Evolutionary conservation across 1,140 invertebrate species (phyloP).

Genomic region (Bradysia coprophila): DNA sequence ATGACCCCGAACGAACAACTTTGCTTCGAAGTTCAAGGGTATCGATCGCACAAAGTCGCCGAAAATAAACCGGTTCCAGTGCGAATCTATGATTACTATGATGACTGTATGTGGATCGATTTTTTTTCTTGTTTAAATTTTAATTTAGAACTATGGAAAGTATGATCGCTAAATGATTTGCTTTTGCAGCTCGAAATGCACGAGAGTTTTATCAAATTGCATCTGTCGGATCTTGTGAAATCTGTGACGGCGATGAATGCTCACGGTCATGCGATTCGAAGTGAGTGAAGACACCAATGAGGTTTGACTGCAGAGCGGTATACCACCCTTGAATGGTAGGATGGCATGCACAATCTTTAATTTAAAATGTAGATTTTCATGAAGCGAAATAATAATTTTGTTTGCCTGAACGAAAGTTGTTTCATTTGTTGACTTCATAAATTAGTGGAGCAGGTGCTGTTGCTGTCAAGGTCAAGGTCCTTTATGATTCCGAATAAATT

Average conservation of each 20-base stretch:
- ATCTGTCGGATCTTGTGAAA: constrained; percentile 47
- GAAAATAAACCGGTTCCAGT: constrained; percentile 71
- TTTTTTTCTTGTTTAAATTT: not conserved
- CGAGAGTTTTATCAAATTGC: constrained; percentile 53
- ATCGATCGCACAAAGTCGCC: constrained; percentile 65
- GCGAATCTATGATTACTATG: constrained; percentile 84
- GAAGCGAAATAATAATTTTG: too few relatives aligned
- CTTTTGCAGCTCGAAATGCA: constrained; percentile 36
- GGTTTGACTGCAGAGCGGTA: too few relatives aligned
- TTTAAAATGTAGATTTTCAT: too few relatives aligned
- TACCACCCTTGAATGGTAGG: too few relatives aligned
- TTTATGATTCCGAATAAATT: too few relatives aligned
- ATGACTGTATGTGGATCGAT: constrained; percentile 44
- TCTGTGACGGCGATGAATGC: constrained; percentile 55
- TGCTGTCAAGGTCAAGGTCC: too few relatives aligned
- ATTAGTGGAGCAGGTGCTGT: too few relatives aligned
- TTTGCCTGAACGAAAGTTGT: too few relatives aligned
- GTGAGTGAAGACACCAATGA: too few relatives aligned
- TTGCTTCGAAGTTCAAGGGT: constrained; percentile 67
- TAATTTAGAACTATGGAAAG: not conserved
- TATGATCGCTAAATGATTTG: not conserved
- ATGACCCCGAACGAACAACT: constrained; percentile 35
- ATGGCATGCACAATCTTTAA: too few relatives aligned
- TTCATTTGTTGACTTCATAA: too few relatives aligned
- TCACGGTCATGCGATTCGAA: not conserved